Evolutionary conservation across 1,140 invertebrate species (phyloP).

Genomic region (Heliconius hermathena): DNA sequence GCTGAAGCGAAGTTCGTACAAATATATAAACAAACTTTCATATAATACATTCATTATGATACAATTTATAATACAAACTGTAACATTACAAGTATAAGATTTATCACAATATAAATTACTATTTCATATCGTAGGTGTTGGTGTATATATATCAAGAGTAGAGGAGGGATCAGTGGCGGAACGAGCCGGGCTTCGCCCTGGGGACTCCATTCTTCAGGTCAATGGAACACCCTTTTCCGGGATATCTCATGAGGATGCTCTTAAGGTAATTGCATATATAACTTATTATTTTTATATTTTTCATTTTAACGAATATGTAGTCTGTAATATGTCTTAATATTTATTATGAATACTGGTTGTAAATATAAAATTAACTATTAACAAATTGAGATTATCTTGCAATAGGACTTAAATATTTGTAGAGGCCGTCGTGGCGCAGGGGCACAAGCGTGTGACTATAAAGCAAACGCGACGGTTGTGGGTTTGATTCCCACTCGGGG

Average conservation of each 20-base stretch:
- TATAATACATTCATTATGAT: neutral
- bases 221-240: conserved; percentile 93
- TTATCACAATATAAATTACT: neutral
- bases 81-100: neutral
- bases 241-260: conserved; percentile 93
- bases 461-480: too few relatives aligned
- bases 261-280: conserved; percentile 85
- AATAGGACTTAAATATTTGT: too few relatives aligned
- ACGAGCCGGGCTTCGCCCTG: conserved; percentile 90
- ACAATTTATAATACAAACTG: neutral
- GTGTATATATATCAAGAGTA: conserved; percentile 93
- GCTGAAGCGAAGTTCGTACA: neutral
- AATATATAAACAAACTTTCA: neutral
- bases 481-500: too few relatives aligned
- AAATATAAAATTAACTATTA: too few relatives aligned
- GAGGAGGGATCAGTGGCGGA: conserved; percentile 94
- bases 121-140: conserved; percentile 84
- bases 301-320: neutral
- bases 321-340: too few relatives aligned
- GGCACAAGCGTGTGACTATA: too few relatives aligned
- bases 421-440: too few relatives aligned
- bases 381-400: too few relatives aligned
- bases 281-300: neutral
- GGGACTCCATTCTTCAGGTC: conserved; percentile 94
- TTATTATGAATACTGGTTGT: too few relatives aligned